Base-by-base conservation (phyloP, 2,888 invertebrate genomes). In the Diplolepis rosae region DNA sequence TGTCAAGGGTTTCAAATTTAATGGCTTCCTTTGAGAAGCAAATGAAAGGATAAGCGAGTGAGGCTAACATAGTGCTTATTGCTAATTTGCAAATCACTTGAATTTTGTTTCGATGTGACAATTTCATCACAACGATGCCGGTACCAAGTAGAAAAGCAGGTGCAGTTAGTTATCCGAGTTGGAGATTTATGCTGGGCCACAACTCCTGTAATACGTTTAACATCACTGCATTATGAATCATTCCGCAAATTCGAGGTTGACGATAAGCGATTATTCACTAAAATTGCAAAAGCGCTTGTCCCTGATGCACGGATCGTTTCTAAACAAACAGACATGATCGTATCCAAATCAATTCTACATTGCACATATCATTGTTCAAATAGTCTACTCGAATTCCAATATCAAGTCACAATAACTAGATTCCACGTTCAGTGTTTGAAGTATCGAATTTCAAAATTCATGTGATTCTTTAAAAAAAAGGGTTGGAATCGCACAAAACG, bases 1-100 rank as follows among this genome's bases (percentile, higher is more conserved):
- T 80, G 74, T 73, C 54, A 66, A 69, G 66, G 72, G 72, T 77
- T 73, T 74, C 77, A 73, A 77, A 74, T 82, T 79, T 79, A 80
- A 79, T 79, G 79, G 78, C 77, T 80, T 77, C 79, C 75, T 77
- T 75, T 77, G 71, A 75, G 77, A 80, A 82, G 79, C 78, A 74
- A 80, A 78, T 75, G 80, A 79, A 79, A 75, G 75, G 70, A 74
- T 78, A 74, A 73, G 22, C 22, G 32, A 18, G 22, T 13, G 11
- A 22, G 7, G 35, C n/a, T 61, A 52, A 5, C 7, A 28, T 27
- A 27, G 7, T 7, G n/a, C 28, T 7, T 6, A n/a, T 24, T 52
- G 27, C 15, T 30, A 18, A 54, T 15, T 54, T 4, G 4, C 18
- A 11, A 2, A 30, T 18, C 4, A 28, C 28, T 54, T 52, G 27